Evolutionary conservation across 2,113 vertebrate species (phyloP).

Genomic region (Sula dactylatra): DNA sequence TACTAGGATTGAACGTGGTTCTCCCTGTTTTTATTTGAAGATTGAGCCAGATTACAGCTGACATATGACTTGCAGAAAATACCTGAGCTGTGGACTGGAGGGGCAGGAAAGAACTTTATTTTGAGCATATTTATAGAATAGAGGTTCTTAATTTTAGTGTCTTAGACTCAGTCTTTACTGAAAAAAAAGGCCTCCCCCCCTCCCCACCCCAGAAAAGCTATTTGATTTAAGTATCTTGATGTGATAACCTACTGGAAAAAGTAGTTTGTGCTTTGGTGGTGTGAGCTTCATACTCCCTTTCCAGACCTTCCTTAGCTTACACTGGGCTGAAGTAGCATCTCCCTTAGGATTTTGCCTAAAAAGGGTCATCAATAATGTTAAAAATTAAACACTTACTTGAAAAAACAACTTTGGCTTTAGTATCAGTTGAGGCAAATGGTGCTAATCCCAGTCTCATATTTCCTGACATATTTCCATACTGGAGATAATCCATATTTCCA

Average conservation of each 20-base stretch:
- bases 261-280: neutral
- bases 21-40: neutral
- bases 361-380: rapidly evolving
- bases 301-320: neutral
- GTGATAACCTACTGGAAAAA: neutral
- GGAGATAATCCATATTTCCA: neutral
- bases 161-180: neutral
- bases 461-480: neutral
- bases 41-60: neutral
- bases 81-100: neutral
- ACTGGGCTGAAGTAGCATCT: neutral
- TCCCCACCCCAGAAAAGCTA: neutral
- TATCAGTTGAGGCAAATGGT: neutral
- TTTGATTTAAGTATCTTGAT: neutral
- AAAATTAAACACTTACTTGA: neutral
- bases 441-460: neutral
- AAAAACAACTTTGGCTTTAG: neutral
- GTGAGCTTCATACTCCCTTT: neutral
- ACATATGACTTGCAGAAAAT: neutral
- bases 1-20: rapidly evolving
- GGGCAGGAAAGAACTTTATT: neutral
- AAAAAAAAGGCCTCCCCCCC: rapidly evolving
- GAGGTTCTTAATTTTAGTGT: neutral
- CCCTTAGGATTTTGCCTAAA: neutral
- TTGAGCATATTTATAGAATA: neutral